Evolutionary conservation across 2,888 invertebrate genomes (phyloP).

Genomic region (Didymodactylos carnosus): DNA sequence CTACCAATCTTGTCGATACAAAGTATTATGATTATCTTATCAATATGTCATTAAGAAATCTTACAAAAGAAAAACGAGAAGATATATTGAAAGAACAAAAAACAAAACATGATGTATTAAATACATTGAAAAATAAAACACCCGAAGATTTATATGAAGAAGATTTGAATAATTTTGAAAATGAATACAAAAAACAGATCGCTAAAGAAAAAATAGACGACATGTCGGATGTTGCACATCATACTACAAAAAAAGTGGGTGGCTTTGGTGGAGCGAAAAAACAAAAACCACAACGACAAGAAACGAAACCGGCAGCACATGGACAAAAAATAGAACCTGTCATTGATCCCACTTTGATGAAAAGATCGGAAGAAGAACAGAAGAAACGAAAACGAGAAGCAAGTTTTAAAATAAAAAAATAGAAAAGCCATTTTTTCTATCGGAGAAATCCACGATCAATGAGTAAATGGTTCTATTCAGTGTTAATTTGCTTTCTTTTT

Average conservation of each 20-base stretch:
- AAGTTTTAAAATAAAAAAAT: no score
- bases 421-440: no score
- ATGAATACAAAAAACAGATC: constrained; percentile 19
- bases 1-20: constrained; percentile 23
- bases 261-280: background rate
- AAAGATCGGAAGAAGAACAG: constrained; percentile 50
- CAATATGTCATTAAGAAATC: constrained; percentile 83
- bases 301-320: constrained; percentile 46
- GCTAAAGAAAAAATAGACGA: background rate
- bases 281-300: constrained; percentile 22
- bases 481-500: background rate
- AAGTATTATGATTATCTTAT: constrained; percentile 70
- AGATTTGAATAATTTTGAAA: constrained; percentile 48
- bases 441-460: no score
- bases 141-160: constrained; percentile 62
- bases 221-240: background rate
- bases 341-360: constrained; percentile 54
- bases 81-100: constrained; percentile 69
- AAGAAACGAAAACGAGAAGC: background rate
- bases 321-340: constrained; percentile 49
- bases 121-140: constrained; percentile 42
- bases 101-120: constrained; percentile 43
- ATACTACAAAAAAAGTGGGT: background rate
- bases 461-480: background rate
- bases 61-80: constrained; percentile 77